Evolutionary conservation across 2,113 vertebrate genomes (phyloP), one percentile per base, ranked within the genome.

Genomic region (Bagarius yarrelli): DNA sequence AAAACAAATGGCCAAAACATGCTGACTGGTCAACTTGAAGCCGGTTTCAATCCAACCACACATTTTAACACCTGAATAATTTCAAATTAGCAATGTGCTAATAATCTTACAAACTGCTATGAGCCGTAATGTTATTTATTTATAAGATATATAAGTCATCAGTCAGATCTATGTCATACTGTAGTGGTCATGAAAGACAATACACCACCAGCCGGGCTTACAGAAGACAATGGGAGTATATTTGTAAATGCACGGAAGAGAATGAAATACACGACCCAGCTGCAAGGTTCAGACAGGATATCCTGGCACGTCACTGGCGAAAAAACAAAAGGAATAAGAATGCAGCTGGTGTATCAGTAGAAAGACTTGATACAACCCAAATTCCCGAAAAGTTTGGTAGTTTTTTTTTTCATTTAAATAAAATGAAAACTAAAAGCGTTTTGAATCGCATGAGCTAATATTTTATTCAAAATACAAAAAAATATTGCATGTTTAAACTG

Each of bases 271-370:
- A 70, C 67, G 60, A 59, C 23, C 69, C 44, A 76, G 72, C 34
- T 81, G 71, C 76, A 63, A 70, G 16, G 23, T 47, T 44, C 72
- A 72, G 64, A 76, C 64, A 82, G 86, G 86, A 87, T 83, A 84
- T 87, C 84, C 86, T 85, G 71, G 81, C 69, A 72, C 78, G 83
- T 85, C 81, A 85, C 44, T 71, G 72, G 74, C 57, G 66, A 66
- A 63, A 82, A 70, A 55, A 81, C 79, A 40, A 63, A 73, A 73
- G 32, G 50, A 73, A 73, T 66, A 74, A 79, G 27, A 73, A 81
- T 60, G 32, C 76, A 36, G 9, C 50, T n/a, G 19, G 30, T 25
- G 61, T 69, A 50, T 40, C 3, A 30, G 25, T 15, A 34, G 18
- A 64, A 36, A n/a, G n/a, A n/a, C n/a, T n/a, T 50, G 23, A 55